phyloP scores from a whole-genome alignment of 2,797 vertebrate genomes.

The Spinus pinus region DNA sequence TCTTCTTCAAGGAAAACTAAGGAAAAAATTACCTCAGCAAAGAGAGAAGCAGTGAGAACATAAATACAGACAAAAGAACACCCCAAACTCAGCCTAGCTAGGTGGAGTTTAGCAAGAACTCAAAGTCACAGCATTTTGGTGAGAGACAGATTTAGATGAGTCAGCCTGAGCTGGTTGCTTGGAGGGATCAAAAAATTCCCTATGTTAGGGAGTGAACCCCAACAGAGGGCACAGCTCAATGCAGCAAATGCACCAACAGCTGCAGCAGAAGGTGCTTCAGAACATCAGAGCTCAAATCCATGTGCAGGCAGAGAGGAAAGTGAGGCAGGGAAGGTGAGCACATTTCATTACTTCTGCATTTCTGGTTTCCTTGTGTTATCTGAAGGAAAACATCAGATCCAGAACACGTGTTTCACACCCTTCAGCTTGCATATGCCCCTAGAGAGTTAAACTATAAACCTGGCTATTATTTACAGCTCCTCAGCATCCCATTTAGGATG shows the following conservation, averaged over 20 bases:
- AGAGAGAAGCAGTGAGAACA: neutral
- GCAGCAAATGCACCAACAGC: neutral
- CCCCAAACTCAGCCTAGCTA: neutral
- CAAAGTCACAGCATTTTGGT: neutral
- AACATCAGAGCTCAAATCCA: neutral
- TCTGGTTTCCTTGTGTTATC: neutral
- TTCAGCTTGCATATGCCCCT: neutral
- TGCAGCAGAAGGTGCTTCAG: neutral
- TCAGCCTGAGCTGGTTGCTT: neutral
- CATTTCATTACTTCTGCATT: neutral
- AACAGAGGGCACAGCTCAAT: accelerated
- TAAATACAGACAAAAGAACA: neutral
- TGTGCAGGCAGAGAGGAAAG: neutral
- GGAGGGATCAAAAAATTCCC: neutral
- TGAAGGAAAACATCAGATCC: neutral
- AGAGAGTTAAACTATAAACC: neutral
- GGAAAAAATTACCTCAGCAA: neutral
- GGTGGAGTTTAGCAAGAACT: neutral
- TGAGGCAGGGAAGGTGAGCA: neutral
- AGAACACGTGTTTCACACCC: neutral
- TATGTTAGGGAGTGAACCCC: neutral
- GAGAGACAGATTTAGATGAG: neutral
- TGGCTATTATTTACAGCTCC: conserved; percentile 12
- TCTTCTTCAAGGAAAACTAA: neutral
- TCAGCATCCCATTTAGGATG: neutral